Percentiles rank a stretch among this genome's conserved stretches.
Evolutionary conservation across 2,797 vertebrate genomes (phyloP).

Genomic region (Mormyrops boulengeri): DNA sequence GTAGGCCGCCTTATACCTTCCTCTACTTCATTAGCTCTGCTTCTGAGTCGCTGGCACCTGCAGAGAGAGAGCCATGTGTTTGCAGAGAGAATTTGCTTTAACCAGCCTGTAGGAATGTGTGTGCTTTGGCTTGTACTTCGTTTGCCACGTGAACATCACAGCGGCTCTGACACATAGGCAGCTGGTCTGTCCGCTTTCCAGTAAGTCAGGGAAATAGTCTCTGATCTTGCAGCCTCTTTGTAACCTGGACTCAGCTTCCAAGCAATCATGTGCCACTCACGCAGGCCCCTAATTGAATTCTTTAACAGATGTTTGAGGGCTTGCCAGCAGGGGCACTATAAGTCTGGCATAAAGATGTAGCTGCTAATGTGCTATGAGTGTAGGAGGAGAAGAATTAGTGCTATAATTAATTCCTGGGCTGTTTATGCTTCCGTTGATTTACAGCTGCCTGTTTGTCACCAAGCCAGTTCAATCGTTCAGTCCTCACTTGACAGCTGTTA

Average conservation of each 20-base stretch:
- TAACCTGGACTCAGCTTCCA: not conserved
- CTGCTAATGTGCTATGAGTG: not conserved
- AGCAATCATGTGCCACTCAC: not conserved
- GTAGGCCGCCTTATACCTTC: not conserved
- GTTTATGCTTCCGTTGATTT: constrained; percentile 25
- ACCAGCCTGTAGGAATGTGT: constrained; percentile 9
- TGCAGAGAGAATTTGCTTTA: not conserved
- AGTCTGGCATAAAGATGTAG: not conserved
- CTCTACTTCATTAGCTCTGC: not conserved
- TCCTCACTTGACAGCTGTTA: constrained; percentile 19
- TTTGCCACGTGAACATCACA: not conserved
- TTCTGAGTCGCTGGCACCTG: not conserved
- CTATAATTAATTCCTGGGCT: constrained; percentile 14
- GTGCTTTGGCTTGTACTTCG: not conserved
- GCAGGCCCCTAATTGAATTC: not conserved
- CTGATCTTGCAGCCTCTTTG: not conserved
- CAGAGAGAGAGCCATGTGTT: not conserved
- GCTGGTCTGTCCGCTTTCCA: not conserved
- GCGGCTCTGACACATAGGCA: constrained; percentile 10
- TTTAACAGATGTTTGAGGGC: not conserved
- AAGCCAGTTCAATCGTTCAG: constrained; percentile 29
- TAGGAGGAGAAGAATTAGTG: not conserved
- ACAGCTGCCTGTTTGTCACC: constrained; percentile 36
- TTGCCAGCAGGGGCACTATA: not conserved
- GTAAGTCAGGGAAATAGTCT: not conserved